A percentile compares a stretch with the other conserved stretches of the same genome.
Evolutionary conservation across 2,888 invertebrate genomes (phyloP).

Genomic region (Aporophyla lueneburgensis): DNA sequence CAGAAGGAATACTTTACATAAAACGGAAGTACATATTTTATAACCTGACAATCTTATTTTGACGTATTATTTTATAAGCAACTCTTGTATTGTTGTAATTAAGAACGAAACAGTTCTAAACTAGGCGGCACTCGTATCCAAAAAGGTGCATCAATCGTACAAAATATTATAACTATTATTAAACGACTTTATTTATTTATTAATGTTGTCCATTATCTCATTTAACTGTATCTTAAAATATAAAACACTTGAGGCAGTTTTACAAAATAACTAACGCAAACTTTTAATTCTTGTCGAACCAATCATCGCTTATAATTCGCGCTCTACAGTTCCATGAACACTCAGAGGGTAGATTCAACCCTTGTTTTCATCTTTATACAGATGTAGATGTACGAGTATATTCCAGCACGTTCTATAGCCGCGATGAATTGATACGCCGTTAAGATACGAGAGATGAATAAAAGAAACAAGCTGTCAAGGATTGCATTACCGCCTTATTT

Average conservation of each 20-base stretch:
- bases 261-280: background rate
- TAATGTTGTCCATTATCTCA: background rate
- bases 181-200: background rate
- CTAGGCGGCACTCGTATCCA: background rate
- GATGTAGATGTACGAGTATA: constrained; percentile 10
- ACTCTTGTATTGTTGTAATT: background rate
- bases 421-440: constrained; percentile 64
- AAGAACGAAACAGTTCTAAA: background rate
- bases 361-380: constrained; percentile 48
- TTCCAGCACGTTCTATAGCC: constrained; percentile 32
- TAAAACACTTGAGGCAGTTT: background rate
- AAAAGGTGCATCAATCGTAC: background rate
- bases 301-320: background rate
- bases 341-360: constrained; percentile 17
- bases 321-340: constrained; percentile 26
- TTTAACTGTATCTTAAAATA: background rate
- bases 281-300: background rate
- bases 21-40: background rate
- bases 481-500: constrained; percentile 60
- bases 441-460: constrained; percentile 66
- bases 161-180: background rate
- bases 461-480: constrained; percentile 58
- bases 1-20: background rate
- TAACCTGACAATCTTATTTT: too few relatives aligned
- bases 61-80: background rate